Base-by-base conservation (phyloP, 2,113 vertebrate species). In the Scomber colias region DNA sequence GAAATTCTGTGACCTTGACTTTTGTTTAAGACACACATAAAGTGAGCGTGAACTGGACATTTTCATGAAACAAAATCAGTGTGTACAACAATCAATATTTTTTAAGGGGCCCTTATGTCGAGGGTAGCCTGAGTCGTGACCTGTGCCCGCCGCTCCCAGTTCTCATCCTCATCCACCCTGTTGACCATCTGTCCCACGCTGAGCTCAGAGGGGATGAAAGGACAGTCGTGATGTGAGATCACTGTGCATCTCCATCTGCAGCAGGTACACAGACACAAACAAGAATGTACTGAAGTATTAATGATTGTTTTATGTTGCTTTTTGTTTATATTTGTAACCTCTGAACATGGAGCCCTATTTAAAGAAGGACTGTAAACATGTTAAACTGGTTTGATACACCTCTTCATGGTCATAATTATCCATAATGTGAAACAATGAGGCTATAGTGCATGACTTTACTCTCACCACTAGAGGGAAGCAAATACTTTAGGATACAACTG, bases 181-280 rank as follows among this genome's bases (percentile, higher is more conserved):
- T 64, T 69, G 63, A 71, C 76, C 83, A 85, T 83, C 77, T 83
- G 83, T 88, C 80, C 69, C 74, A 84, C 0, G 0, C 75, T 82
- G 71, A 75, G 75, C 82, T 77, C 62, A 76, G 56, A 87, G 62
- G 77, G 70, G 48, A 82, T 63, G 75, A 88, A 77, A 72, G 80
- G 44, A 63, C 77, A 40, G 72, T 66, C 59, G 27, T 88, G 74
- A 74, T 70, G 54, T 44, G 55, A 73, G 54, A 53, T 49, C 51
- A 31, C 71, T 0, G 30, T 44, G 72, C 54, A 30, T 0, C 35
- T 65, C 57, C 48, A 71, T 78, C 70, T 71, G 65, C 70, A 75
- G 70, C 79, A 64, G 56, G 57, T 40, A 46, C 69, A 76, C 19
- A 46, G 6, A 6, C 12, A 63, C 44, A 74, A 60, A 59, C 13